Conservation (phyloP, 1,140 invertebrate species). For the Drosophila nigromelanica region DNA sequence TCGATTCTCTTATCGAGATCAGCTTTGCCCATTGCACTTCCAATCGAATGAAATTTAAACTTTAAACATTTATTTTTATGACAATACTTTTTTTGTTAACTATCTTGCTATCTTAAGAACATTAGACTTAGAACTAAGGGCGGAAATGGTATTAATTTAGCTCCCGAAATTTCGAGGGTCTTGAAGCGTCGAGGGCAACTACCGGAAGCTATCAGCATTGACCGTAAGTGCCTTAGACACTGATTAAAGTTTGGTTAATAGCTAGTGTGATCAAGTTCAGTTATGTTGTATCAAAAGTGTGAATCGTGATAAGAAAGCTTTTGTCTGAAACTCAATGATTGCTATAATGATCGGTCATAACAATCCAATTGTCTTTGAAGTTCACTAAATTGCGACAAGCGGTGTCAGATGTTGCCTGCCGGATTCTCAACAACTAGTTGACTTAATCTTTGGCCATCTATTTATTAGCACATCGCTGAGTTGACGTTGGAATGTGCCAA, state of each 20-base stretch:
- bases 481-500: conserved; percentile 46
- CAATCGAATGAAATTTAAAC: no score
- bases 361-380: neutral
- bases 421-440: conserved; percentile 27
- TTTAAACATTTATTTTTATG: neutral
- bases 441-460: conserved; percentile 4
- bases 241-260: conserved; percentile 15
- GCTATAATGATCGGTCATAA: neutral
- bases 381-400: no score
- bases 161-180: neutral
- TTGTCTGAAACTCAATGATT: neutral
- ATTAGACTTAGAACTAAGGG: no score
- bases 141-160: neutral
- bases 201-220: neutral
- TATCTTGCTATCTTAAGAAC: no score
- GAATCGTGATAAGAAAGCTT: conserved; percentile 11
- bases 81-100: neutral
- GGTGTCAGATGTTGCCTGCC: neutral
- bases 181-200: neutral
- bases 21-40: no score
- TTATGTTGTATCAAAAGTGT: neutral
- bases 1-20: no score
- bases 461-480: conserved; percentile 27
- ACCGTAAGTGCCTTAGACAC: neutral
- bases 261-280: neutral